Evolutionary conservation across 2,113 vertebrate genomes (phyloP), one percentile per base, ranked within the genome.

Genomic region (Columba janthina): DNA sequence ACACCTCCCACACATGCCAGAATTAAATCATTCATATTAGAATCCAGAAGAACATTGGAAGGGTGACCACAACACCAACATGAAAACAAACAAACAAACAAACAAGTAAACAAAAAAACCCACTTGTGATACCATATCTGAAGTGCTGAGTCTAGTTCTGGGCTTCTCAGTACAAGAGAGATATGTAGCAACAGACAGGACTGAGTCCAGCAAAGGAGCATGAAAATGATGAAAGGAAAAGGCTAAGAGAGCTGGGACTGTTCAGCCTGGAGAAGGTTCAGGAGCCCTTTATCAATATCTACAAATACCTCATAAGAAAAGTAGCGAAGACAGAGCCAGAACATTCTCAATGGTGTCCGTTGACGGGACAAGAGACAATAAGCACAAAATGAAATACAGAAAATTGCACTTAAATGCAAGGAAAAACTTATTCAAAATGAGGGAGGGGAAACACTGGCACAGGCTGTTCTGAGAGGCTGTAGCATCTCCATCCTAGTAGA

Each of bases 1-100:
- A 38, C 19, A 29, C 2, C 1, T 3, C 11, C 5, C 22, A 16
- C 8, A 32, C 10, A 26, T 15, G 31, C 13, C 7, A 11, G 8
- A 81, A 66, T 32, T 36, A 50, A 87, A 62, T 51, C 0, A 28
- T 87, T 81, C 20, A 10, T 11, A 11, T 67, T 72, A 19, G 6
- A 29, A 69, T 82, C 4, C 20, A 79, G 53, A 77, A 80, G 11
- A 60, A 7, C 24, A 29, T 8, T 78, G 42, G 11, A 67, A 88
- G 8, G 14, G 8, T 64, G n/a, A 79, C 9, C 22, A 60, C 21
- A 83, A 1, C 2, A 62, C 13, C 10, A 51, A 10, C 22, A 77
- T 11, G 65, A 69, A 84, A 66, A 28, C 28, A 83, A 83, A 32
- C 11, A 93, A 78, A 20, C 11, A 79, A 38, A 12, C 6, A 38